Percentiles rank a stretch among this genome's conserved stretches.
phyloP scores from a whole-genome alignment of 2,888 invertebrate species.

The Pogonocherus hispidulus region DNA sequence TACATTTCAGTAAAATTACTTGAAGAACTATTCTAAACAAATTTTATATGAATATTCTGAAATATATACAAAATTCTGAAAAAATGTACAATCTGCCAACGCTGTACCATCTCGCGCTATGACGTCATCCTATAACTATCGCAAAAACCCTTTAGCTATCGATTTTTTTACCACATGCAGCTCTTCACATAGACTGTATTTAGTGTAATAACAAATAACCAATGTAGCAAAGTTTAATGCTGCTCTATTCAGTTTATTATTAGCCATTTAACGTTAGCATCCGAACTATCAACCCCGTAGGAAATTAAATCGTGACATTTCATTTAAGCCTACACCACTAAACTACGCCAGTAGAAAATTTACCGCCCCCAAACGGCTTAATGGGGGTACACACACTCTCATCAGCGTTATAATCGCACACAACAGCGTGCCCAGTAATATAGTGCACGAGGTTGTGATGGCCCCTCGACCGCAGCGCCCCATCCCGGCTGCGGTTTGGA shows the following conservation, averaged over 20 bases:
- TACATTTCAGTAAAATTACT: no score
- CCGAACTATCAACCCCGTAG: neutral
- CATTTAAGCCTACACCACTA: neutral
- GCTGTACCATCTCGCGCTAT: no score
- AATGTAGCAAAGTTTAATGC: no score
- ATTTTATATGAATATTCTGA: no score
- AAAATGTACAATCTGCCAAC: no score
- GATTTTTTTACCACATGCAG: no score
- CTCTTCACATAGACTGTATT: no score
- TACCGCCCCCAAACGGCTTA: constrained; percentile 12
- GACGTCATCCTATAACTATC: no score
- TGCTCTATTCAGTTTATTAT: neutral
- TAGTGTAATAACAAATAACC: no score
- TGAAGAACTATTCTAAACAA: no score
- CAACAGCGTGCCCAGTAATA: neutral
- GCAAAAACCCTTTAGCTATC: no score
- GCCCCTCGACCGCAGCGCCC: constrained; percentile 54
- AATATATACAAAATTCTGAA: no score
- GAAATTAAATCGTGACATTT: neutral
- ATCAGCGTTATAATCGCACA: neutral
- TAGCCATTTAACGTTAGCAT: neutral
- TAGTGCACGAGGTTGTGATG: constrained; percentile 10
- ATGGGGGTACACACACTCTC: constrained; percentile 5
- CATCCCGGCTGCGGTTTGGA: constrained; percentile 63
- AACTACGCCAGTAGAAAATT: constrained; percentile 11